Base-by-base conservation (phyloP, 2,797 vertebrate genomes). In the Psittacula derbiana region DNA sequence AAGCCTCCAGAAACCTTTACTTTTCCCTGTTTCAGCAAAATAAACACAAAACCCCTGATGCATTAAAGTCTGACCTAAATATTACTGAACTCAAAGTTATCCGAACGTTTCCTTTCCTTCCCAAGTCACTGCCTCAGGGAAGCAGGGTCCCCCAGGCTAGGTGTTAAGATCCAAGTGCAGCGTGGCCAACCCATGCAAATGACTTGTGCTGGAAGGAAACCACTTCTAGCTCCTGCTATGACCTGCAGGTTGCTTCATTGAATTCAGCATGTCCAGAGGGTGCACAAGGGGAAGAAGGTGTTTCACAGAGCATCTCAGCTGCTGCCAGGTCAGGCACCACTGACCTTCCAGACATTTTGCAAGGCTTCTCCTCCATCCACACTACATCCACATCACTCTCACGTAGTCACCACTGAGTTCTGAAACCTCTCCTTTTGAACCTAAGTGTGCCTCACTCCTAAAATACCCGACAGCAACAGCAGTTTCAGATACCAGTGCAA, bases 1-100 rank as follows among this genome's bases (percentile, higher is more conserved):
- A 90, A 87, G 61, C 86, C 72, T 88, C 67, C 57, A 92, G 91
- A 64, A 93, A 96, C 86, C 53, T 76, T 92, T 33, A 78, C 70
- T 92, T 91, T 89, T 12, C 47, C 33, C n/a, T 3, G 1, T 74
- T 92, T 93, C 84, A 58, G 87, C 49, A 88, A 95, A 93, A 88
- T 80, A 91, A 95, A 93, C 72, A 91, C 74, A 92, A 88, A 89
- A 15, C 4, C 31, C 74, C 20, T 1, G 80, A 79, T 38, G 76
- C 82, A 81, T 64, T 80, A 43, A 58, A 79, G 81, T n/a, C 90
- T 93, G 83, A 81, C 73, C 84, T 72, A 93, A 96, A 79, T 81
- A 91, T 55, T 76, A 90, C 89, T 92, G 88, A 92, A 95, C 65
- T 76, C 30, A 3, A 64, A 93, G 86, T 80, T 65, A 83, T 5